Base-by-base conservation (phyloP, 1,140 invertebrate genomes). In the Phymorhynchus buccinoides region DNA sequence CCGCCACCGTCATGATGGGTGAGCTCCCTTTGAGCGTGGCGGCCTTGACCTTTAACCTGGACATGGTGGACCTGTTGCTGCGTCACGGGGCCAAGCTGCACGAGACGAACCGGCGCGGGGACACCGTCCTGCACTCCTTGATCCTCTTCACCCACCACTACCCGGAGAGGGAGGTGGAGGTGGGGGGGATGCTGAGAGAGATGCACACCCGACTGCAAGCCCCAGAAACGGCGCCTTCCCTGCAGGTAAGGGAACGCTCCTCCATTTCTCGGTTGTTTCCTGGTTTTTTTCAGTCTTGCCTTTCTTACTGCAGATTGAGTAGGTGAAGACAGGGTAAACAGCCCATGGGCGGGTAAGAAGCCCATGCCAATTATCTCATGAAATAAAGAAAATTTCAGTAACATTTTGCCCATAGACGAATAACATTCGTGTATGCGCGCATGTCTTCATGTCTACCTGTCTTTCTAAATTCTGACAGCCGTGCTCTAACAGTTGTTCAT, bases 1-100 rank as follows among this genome's bases (percentile, higher is more conserved):
- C 44, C 1, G 88, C 89, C 66, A 90, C 90, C 3, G 89, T 89
- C 1, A 89, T 90, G 90, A 88, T 90, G 88, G 90, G 88, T n/a
- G 87, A 89, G 78, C 85, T 90, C 18, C 89, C 90, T 2, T 77
- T 90, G 22, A 84, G 85, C 35, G 89, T 90, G 16, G 89, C 90
- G 35, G 88, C 89, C 35, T 80, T 89, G 39, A 89, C 87, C 35
- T 88, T 87, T 39, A 85, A 89, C 62, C 30, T 73, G 41, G 85
- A 83, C 1, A 88, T 89, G 52, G 87, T 89, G 56, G 84, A 88
- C 48, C 22, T 87, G 14, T 62, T 90, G 9, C 39, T 90, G n/a
- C 32, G 84, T 6, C 56, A 85, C 41, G 90, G 88, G 0, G 81
- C 81, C 37, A 37, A 39, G 37, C 37, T 83, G 41, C 62, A 83